Conservation (phyloP, 2,888 invertebrate genomes). For the Erebia epiphron region DNA sequence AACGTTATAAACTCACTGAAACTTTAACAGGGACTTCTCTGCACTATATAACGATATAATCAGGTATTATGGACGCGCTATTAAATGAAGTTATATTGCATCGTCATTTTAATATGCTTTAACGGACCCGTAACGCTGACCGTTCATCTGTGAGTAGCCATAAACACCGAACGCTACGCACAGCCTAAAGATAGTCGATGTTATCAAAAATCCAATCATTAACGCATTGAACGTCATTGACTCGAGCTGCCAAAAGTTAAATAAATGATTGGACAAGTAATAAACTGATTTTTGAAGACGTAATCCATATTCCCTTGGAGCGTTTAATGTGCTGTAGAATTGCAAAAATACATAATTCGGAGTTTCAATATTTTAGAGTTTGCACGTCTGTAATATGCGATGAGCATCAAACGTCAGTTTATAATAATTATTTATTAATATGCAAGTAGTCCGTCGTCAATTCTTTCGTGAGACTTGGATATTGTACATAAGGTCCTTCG, state of each 20-base stretch:
- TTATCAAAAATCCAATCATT: no score
- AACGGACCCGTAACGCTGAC: neutral
- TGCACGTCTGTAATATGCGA: constrained; percentile 23
- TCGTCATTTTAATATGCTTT: neutral
- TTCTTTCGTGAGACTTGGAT: constrained; percentile 57
- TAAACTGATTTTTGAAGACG: no score
- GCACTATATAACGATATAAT: neutral
- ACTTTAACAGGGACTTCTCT: neutral
- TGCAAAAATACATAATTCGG: no score
- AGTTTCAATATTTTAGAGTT: no score
- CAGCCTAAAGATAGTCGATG: neutral
- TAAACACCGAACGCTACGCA: neutral
- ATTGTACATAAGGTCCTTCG: constrained; percentile 51
- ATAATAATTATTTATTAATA: constrained; percentile 45
- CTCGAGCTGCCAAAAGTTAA: no score
- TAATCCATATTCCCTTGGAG: no score
- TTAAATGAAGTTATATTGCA: neutral
- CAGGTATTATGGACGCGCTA: neutral
- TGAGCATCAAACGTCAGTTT: constrained; percentile 56
- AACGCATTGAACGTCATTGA: no score
- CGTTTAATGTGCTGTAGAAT: no score
- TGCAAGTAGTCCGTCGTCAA: constrained; percentile 56
- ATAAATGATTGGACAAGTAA: no score
- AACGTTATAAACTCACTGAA: neutral
- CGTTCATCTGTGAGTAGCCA: neutral